phyloP scores from a whole-genome alignment of 2,888 invertebrate species.

The Teleogryllus oceanicus region DNA sequence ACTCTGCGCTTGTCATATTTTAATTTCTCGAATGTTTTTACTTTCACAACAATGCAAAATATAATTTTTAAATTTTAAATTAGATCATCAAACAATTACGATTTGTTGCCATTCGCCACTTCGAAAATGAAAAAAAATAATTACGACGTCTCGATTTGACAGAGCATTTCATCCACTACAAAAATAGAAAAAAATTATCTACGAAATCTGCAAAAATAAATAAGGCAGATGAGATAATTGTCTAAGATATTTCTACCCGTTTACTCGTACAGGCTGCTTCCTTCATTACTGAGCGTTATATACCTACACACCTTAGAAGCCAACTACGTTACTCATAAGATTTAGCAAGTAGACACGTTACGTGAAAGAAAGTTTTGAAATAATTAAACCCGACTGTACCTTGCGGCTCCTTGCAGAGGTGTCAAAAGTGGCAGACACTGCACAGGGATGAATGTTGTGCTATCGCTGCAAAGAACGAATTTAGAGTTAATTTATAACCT shows the following conservation, averaged over 20 bases:
- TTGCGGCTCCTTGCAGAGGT: not conserved
- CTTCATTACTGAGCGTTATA: not conserved
- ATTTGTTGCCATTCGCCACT: too few species aligned
- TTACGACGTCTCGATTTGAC: too few species aligned
- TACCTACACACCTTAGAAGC: conserved; percentile 10
- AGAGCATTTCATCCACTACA: too few species aligned
- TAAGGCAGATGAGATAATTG: too few species aligned
- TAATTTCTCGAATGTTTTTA: too few species aligned
- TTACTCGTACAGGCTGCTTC: not conserved
- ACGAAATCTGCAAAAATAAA: too few species aligned
- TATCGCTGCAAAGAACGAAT: conserved; percentile 18
- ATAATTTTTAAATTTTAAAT: too few species aligned
- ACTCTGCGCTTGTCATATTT: too few species aligned
- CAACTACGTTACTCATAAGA: not conserved
- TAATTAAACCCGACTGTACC: conserved; percentile 10
- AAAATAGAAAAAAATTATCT: too few species aligned
- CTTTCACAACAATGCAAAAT: too few species aligned
- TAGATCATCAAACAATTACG: too few species aligned
- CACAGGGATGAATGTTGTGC: conserved; percentile 18
- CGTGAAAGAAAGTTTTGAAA: conserved; percentile 1
- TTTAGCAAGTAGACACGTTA: conserved; percentile 10
- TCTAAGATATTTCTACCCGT: not conserved
- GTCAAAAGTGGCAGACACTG: conserved; percentile 11
- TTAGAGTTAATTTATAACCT: not conserved
- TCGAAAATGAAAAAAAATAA: too few species aligned